A percentile compares a stretch with the other conserved stretches of the same genome.
phyloP scores from a whole-genome alignment of 2,113 vertebrate genomes.

The Takifugu flavidus region DNA sequence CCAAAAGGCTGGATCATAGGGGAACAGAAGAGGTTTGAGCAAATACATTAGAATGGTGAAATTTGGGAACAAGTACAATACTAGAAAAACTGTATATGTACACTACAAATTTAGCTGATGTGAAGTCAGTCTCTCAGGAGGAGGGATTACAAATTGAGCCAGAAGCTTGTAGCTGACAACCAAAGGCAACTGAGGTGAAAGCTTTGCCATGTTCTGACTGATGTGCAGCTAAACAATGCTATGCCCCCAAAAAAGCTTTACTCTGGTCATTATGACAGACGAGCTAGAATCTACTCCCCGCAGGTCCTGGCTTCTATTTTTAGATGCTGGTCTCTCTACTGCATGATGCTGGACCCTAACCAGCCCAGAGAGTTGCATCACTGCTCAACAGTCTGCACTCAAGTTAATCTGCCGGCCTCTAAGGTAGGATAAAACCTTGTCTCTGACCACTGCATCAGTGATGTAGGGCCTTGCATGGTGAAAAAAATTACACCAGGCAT shows the following conservation, averaged over 20 bases:
- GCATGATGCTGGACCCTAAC: slow-evolving; percentile 51
- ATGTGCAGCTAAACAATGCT: background rate
- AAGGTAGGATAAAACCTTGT: slow-evolving; percentile 51
- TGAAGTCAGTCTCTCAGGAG: no score
- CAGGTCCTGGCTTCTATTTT: slow-evolving; percentile 62
- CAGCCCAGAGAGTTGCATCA: slow-evolving; percentile 41
- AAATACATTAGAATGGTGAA: no score
- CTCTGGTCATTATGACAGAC: slow-evolving; percentile 31
- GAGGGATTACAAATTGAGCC: no score
- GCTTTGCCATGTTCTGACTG: no score
- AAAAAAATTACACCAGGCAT: slow-evolving; percentile 42
- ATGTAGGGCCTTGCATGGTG: slow-evolving; percentile 30
- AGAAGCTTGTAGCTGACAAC: no score
- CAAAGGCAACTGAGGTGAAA: no score
- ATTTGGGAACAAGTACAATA: no score
- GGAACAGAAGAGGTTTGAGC: no score
- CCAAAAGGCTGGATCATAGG: no score
- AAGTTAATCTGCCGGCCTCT: slow-evolving; percentile 55
- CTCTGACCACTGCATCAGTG: slow-evolving; percentile 42
- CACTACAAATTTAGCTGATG: no score
- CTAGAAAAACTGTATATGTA: no score
- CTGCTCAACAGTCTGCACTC: slow-evolving; percentile 44
- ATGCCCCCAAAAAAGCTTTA: slow-evolving; percentile 24
- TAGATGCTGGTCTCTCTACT: slow-evolving; percentile 45
- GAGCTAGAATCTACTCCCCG: slow-evolving; percentile 44